Conservation (phyloP, 1,140 invertebrate species). For the Hylyphantes graminicola region DNA sequence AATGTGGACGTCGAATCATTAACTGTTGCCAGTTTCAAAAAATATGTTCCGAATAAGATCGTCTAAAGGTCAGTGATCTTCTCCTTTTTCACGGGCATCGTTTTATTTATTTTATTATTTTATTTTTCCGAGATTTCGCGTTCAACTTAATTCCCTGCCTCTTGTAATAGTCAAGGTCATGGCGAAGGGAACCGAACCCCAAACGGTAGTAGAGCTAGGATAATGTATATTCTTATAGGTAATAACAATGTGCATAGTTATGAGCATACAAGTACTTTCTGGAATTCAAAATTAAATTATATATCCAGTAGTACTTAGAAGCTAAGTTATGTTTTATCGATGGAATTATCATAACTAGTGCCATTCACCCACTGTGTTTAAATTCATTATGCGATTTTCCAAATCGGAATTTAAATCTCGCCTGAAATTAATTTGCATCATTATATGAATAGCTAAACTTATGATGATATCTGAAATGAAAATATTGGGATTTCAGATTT, state of each 20-base stretch:
- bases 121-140: background rate
- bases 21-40: background rate
- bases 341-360: too few relatives aligned
- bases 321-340: too few relatives aligned
- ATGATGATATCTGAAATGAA: too few relatives aligned
- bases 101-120: background rate
- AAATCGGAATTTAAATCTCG: background rate
- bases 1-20: conserved; percentile 12
- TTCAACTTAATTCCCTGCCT: background rate
- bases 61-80: conserved; percentile 27
- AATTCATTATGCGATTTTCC: background rate
- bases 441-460: too few relatives aligned
- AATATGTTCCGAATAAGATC: conserved; percentile 24
- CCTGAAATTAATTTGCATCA: too few relatives aligned
- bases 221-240: background rate
- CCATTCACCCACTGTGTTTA: background rate
- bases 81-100: conserved; percentile 2
- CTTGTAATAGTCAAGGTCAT: conserved; percentile 34
- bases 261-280: too few relatives aligned
- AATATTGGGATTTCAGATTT: too few relatives aligned
- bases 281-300: too few relatives aligned
- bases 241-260: too few relatives aligned
- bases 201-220: background rate
- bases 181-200: background rate
- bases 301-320: too few relatives aligned